A percentile compares a stretch with the other conserved stretches of the same genome.
Evolutionary conservation across 2,888 invertebrate genomes (phyloP).

Genomic region (Idaea aversata): DNA sequence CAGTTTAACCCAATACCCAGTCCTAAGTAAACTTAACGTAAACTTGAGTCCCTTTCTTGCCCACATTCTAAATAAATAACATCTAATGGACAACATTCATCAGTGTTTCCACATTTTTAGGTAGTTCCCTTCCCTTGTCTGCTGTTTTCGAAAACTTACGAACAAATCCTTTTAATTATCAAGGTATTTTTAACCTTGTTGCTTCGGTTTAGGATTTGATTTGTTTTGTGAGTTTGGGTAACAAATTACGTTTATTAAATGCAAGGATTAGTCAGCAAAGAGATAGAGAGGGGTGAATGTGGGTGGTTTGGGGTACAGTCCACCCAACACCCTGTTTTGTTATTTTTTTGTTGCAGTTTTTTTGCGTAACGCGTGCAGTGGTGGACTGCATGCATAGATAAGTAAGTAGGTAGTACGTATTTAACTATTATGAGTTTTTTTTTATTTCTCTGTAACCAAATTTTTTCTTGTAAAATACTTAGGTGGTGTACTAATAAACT

Average conservation of each 20-base stretch:
- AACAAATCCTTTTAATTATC: conserved; percentile 40
- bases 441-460: too few species aligned
- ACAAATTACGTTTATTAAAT: conserved; percentile 69
- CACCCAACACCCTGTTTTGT: conserved; percentile 66
- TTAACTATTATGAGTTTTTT: too few species aligned
- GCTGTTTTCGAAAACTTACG: conserved; percentile 59
- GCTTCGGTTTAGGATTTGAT: conserved; percentile 26
- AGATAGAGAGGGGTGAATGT: conserved; percentile 66
- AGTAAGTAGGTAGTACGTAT: too few species aligned
- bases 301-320: conserved; percentile 54
- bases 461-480: too few species aligned
- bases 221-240: conserved; percentile 31
- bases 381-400: conserved; percentile 52
- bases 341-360: conserved; percentile 72
- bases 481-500: too few species aligned
- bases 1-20: conserved; percentile 75
- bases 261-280: conserved; percentile 73
- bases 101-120: conserved; percentile 80
- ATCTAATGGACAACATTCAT: conserved; percentile 81
- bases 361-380: conserved; percentile 62
- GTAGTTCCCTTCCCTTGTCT: conserved; percentile 68
- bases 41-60: conserved; percentile 76
- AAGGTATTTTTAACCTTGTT: conserved; percentile 36
- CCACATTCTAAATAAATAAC: conserved; percentile 82
- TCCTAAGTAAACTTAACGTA: conserved; percentile 79